Conservation (phyloP, 35 echinoderm and acorn worm genomes). For the Ophioderma brevispina region DNA sequence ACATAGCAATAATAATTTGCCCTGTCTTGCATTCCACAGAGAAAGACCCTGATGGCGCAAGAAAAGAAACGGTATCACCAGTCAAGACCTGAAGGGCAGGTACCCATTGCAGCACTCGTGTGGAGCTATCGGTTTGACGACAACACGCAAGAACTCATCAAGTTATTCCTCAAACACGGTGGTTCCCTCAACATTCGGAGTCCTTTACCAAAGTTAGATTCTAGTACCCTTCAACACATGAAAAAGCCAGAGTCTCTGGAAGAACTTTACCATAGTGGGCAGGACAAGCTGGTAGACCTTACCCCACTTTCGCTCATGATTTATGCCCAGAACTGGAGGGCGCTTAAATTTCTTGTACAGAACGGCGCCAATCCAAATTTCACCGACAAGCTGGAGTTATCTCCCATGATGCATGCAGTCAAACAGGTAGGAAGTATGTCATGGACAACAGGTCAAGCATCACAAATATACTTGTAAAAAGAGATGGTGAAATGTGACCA, state of each 20-base stretch:
- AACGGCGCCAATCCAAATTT: conserved; percentile 83
- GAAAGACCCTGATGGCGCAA: conserved; percentile 2
- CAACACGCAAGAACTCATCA: conserved; percentile 32
- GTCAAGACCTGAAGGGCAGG: conserved; percentile 32
- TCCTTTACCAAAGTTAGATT: conserved; percentile 6
- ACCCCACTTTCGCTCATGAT: conserved; percentile 69
- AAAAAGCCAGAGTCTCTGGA: conserved; percentile 7
- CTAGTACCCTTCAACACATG: background rate
- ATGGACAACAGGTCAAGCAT: no score
- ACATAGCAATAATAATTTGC: no score
- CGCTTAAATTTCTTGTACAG: conserved; percentile 67
- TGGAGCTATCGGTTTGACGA: conserved; percentile 45
- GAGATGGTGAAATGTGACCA: no score
- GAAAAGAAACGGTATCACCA: conserved; percentile 25
- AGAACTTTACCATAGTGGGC: conserved; percentile 31
- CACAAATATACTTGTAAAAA: no score
- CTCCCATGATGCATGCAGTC: conserved; percentile 94
- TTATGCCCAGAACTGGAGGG: conserved; percentile 35
- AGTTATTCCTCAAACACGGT: conserved; percentile 20
- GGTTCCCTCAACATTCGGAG: conserved; percentile 5
- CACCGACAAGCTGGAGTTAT: conserved; percentile 21
- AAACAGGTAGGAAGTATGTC: conserved; percentile 24
- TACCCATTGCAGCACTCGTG: conserved; percentile 40
- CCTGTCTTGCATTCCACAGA: conserved; percentile 28
- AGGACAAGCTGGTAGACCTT: conserved; percentile 17